These are phyloP conservation scores for Anoplopoma fimbria DNA, from an alignment of 2,113 vertebrate species.

Conservation along the genomic window DNA sequence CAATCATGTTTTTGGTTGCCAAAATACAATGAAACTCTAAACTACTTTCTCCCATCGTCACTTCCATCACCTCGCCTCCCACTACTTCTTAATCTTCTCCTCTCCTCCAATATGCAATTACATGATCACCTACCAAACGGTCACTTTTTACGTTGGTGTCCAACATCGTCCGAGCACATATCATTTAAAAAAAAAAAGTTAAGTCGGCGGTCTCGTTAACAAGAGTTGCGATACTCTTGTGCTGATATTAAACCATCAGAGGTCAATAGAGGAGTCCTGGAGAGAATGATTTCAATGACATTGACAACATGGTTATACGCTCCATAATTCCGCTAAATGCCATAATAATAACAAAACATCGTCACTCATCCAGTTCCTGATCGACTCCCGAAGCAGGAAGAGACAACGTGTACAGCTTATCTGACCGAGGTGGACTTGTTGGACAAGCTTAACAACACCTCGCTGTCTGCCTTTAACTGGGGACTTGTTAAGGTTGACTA, in stretches of 20 bases:
- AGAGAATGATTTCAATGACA: slow-evolving; percentile 38
- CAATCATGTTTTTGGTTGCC: not conserved
- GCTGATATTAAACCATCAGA: slow-evolving; percentile 36
- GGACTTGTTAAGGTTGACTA: slow-evolving; percentile 25
- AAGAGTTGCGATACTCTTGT: slow-evolving; percentile 2
- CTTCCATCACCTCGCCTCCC: slow-evolving; percentile 12
- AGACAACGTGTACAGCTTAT: slow-evolving; percentile 63
- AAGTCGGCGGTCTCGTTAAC: not conserved
- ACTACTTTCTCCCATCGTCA: slow-evolving; percentile 21
- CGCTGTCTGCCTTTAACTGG: slow-evolving; percentile 25
- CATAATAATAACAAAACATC: slow-evolving; percentile 12
- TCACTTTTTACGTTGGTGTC: slow-evolving; percentile 24
- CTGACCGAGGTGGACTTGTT: slow-evolving; percentile 12
- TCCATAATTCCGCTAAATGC: slow-evolving; percentile 39
- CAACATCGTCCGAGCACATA: slow-evolving; percentile 28
- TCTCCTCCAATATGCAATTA: slow-evolving; percentile 74
- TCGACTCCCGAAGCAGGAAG: slow-evolving; percentile 37
- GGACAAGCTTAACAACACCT: slow-evolving; percentile 9
- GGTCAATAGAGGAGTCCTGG: slow-evolving; percentile 48
- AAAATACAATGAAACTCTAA: slow-evolving; percentile 7
- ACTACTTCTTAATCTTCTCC: slow-evolving; percentile 15
- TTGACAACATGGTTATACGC: slow-evolving; percentile 31
- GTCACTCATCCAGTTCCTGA: slow-evolving; percentile 14
- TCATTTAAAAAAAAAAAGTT: not conserved
- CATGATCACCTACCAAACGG: slow-evolving; percentile 48